Percentiles rank a stretch among this genome's conserved stretches.
Evolutionary conservation across 1,140 invertebrate genomes (phyloP).

Genomic region (Drosophila bifasciata): DNA sequence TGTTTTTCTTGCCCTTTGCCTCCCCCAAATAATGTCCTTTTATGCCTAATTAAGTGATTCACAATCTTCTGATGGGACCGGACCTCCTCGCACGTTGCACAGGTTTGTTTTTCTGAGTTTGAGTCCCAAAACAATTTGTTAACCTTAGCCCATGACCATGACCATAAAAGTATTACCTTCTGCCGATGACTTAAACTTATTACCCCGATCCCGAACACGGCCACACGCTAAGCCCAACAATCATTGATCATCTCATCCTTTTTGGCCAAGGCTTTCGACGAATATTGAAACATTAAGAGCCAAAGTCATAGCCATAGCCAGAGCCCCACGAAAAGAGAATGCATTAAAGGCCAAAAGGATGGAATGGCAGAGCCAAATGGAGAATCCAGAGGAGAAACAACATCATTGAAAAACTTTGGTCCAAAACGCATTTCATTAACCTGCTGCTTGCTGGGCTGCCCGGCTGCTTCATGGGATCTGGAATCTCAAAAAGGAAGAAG

Average conservation of each 20-base stretch:
- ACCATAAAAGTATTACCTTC: constrained; percentile 45
- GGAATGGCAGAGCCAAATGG: constrained; percentile 2
- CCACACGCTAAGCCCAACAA: constrained; percentile 77
- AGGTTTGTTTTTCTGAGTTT: constrained; percentile 17
- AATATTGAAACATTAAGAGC: constrained; percentile 76
- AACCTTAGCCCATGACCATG: constrained; percentile 36
- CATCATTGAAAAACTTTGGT: constrained; percentile 68
- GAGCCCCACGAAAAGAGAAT: constrained; percentile 24
- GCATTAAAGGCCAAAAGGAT: constrained; percentile 32
- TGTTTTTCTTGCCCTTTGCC: too few species aligned
- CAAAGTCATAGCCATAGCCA: constrained; percentile 19
- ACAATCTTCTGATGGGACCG: constrained; percentile 15
- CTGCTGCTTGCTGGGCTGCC: constrained; percentile 50
- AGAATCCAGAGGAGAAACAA: constrained; percentile 26
- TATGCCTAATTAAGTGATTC: constrained; percentile 28
- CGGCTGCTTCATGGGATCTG: constrained; percentile 8
- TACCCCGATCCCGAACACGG: constrained; percentile 36
- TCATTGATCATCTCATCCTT: constrained; percentile 74
- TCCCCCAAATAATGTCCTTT: too few species aligned
- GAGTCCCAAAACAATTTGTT: constrained; percentile 55
- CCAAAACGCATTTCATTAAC: constrained; percentile 79
- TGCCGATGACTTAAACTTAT: constrained; percentile 52
- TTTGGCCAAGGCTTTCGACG: constrained; percentile 32
- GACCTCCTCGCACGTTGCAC: too few species aligned
- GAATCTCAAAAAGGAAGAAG: neutral